phyloP scores from a whole-genome alignment of 2,888 invertebrate species.

The Capitulum mitella region DNA sequence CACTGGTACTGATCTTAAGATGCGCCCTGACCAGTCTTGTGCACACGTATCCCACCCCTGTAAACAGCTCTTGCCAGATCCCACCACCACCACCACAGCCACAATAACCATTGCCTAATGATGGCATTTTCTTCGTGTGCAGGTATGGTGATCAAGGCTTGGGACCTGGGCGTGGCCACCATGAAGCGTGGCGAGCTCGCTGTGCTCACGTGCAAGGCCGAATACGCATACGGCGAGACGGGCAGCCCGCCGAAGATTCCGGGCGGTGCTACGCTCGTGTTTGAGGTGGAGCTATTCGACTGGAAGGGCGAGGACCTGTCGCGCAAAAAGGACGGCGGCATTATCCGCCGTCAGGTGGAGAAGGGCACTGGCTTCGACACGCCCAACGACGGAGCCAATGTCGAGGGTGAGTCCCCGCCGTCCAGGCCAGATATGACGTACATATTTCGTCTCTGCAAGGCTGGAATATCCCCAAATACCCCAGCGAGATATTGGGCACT shows the following conservation, averaged over 20 bases:
- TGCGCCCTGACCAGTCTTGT: too few species aligned
- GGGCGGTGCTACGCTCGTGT: conserved; percentile 74
- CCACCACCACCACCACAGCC: too few species aligned
- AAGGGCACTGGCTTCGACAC: conserved; percentile 61
- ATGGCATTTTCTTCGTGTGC: too few species aligned
- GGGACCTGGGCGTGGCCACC: conserved; percentile 87
- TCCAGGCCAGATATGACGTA: too few species aligned
- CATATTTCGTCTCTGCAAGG: too few species aligned
- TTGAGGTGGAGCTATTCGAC: conserved; percentile 82
- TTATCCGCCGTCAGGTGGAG: conserved; percentile 62
- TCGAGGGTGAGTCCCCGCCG: conserved; percentile 58
- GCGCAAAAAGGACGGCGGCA: conserved; percentile 71
- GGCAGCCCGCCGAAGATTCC: conserved; percentile 86
- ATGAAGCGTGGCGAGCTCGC: conserved; percentile 89
- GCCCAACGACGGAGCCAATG: conserved; percentile 74
- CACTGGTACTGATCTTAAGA: too few species aligned
- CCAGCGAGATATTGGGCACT: too few species aligned
- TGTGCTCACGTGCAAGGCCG: conserved; percentile 70
- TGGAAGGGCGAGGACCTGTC: conserved; percentile 88
- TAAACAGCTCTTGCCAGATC: too few species aligned
- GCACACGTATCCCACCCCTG: too few species aligned
- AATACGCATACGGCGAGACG: conserved; percentile 79
- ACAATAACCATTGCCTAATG: too few species aligned
- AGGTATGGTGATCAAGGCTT: conserved; percentile 82
- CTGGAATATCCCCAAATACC: too few species aligned